A percentile compares a stretch with the other conserved stretches of the same genome.
phyloP scores from a whole-genome alignment of 2,797 vertebrate species.

The Cyclopterus lumpus region DNA sequence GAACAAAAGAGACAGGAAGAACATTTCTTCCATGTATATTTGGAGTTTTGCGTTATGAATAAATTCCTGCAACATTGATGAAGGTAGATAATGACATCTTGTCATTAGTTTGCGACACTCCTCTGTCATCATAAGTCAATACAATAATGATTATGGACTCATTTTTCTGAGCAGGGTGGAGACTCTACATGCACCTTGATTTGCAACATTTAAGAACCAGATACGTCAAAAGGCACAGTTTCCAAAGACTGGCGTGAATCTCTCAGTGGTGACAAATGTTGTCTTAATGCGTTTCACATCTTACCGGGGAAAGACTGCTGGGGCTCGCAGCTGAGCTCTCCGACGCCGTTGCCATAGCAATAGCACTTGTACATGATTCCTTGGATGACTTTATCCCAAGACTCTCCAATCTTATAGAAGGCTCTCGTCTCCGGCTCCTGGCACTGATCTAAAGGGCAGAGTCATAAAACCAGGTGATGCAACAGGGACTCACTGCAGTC shows the following conservation, averaged over 20 bases:
- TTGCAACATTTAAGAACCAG: background rate
- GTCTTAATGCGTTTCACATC: background rate
- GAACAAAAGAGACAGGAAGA: background rate
- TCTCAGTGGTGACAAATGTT: background rate
- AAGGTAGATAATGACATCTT: background rate
- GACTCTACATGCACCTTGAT: background rate
- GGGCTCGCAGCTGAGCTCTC: conserved; percentile 95
- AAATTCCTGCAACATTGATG: background rate
- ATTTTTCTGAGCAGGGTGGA: background rate
- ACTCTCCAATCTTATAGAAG: conserved; percentile 96
- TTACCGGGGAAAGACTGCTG: conserved; percentile 90
- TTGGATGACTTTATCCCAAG: conserved; percentile 92
- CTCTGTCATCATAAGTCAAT: background rate
- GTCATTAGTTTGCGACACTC: background rate
- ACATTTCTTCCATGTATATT: background rate
- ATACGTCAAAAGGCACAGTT: background rate
- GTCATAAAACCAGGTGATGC: background rate
- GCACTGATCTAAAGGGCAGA: conserved; percentile 90
- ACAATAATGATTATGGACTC: background rate
- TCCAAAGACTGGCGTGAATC: too few species aligned
- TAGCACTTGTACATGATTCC: conserved; percentile 93
- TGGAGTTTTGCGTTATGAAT: background rate
- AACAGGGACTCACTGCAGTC: background rate
- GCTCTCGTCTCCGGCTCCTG: conserved; percentile 93
- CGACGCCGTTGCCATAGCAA: conserved; percentile 96